A percentile compares a stretch with the other conserved stretches of the same genome.
These are phyloP conservation scores for Papilio polytes DNA, from an alignment of 1,140 invertebrate genomes.

Conservation along the genomic window DNA sequence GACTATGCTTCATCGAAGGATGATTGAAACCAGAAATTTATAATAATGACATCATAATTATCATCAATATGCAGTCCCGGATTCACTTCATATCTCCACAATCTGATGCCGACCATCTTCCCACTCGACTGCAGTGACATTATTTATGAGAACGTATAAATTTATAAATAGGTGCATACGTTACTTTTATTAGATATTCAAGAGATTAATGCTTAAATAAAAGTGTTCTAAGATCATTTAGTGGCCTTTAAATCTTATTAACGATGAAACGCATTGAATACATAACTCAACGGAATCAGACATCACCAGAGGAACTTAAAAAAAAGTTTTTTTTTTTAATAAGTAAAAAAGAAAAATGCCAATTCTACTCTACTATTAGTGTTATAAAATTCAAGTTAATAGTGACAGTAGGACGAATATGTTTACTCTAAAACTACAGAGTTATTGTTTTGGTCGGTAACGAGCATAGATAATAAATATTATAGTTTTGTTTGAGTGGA, in stretches of 20 bases:
- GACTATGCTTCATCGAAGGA: no score
- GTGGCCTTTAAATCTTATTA: slow-evolving; percentile 26
- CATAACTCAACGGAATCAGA: background rate
- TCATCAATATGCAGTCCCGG: background rate
- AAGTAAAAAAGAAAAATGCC: background rate
- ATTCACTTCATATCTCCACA: background rate
- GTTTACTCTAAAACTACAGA: background rate
- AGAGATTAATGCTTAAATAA: slow-evolving; percentile 25
- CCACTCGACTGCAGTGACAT: slow-evolving; percentile 7
- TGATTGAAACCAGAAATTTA: no score
- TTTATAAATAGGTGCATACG: slow-evolving; percentile 24
- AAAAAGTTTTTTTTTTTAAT: background rate
- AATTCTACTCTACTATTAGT: no score
- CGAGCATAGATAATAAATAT: no score
- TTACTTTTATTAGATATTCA: slow-evolving; percentile 14
- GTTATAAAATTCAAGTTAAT: no score
- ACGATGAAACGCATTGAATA: slow-evolving; percentile 6
- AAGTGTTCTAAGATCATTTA: slow-evolving; percentile 19
- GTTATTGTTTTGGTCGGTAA: background rate
- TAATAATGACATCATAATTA: background rate
- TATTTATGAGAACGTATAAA: slow-evolving; percentile 19
- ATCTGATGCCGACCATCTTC: background rate
- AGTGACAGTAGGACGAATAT: background rate
- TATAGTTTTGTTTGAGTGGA: background rate
- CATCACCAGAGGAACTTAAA: background rate